Evolutionary conservation across 2,888 invertebrate species (phyloP), one percentile per base, ranked within the genome.

Genomic region (Hyalella azteca): DNA sequence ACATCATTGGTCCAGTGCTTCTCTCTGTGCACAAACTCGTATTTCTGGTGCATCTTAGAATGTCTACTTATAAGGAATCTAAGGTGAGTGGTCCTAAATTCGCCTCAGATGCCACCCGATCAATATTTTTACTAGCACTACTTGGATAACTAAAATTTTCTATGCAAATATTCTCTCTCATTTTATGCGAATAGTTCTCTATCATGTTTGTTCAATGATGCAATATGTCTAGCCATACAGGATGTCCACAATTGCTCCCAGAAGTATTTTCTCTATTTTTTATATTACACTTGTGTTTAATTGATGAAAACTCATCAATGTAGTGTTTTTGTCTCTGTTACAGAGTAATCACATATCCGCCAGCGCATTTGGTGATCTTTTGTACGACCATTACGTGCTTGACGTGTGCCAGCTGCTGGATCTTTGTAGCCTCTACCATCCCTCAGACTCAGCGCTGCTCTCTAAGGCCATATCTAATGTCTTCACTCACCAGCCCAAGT

Each of bases 331-430:
- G n/a, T n/a, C n/a, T n/a, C n/a, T 66, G 36, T 85, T 79, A 81
- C 81, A 83, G 83, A 73, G 48, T 1, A 66, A 78, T 45, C 78
- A 81, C 90, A 92, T 95, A 87, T 90, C 89, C 1, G 91, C 91
- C 78, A 89, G 90, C 50, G 91, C 90, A 80, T 91, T 93, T 89
- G 92, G 92, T 0, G 90, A 91, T 7, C 86, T 94, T n/a, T 87
- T 95, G 75, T 95, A 95, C 87, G 90, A 93, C 82, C 92, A 94
- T 85, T 94, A 92, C 87, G 89, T 96, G 84, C 92, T 95, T 86
- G 94, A 95, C n/a, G 90, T 95, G 84, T 94, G 95, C 0, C 92
- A 93, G 86, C 88, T 95, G 78, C 91, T 94, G 89, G 95, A 95
- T 87, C 87, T 95, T 15, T 92, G 94, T 86, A 90, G 92, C 54